These are phyloP conservation scores for Epizoanthus stellaris DNA, from an alignment of 92 coral and sea anemone genomes.

Conservation along the genomic window DNA sequence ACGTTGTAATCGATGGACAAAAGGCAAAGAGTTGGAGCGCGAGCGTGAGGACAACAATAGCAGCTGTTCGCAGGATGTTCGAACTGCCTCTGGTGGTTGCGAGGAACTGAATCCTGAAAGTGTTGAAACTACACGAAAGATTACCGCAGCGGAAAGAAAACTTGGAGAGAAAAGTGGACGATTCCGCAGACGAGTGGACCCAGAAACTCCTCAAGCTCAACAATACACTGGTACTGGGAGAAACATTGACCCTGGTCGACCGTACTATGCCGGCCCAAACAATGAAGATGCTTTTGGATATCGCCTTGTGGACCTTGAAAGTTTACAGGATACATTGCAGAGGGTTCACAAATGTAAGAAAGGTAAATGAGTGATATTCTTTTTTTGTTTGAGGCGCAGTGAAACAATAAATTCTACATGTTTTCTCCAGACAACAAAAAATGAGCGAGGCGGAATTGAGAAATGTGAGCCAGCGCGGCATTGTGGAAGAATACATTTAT, in stretches of 20 bases:
- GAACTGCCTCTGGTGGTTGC: background rate
- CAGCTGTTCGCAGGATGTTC: too few relatives aligned
- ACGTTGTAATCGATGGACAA: too few relatives aligned
- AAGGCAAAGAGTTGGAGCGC: too few relatives aligned
- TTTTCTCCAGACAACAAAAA: too few relatives aligned
- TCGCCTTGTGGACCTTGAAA: constrained; percentile 11
- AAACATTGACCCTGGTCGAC: constrained; percentile 18
- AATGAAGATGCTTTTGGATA: constrained; percentile 20
- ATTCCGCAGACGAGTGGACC: background rate
- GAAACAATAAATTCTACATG: too few relatives aligned
- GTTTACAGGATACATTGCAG: constrained; percentile 3
- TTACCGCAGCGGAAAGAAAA: constrained; percentile 12
- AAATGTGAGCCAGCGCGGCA: too few relatives aligned
- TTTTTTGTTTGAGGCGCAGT: too few relatives aligned
- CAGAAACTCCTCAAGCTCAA: constrained; percentile 5
- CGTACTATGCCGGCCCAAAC: constrained; percentile 19
- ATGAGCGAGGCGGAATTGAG: too few relatives aligned
- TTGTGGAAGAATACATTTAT: too few relatives aligned
- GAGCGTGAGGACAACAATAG: too few relatives aligned
- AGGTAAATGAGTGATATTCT: too few relatives aligned
- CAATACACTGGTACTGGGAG: background rate
- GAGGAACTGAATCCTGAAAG: background rate
- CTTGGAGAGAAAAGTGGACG: constrained; percentile 10
- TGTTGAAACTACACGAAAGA: constrained; percentile 16
- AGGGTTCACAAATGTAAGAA: constrained; percentile 27